Evolutionary conservation across 2,888 invertebrate species (phyloP), one percentile per base, ranked within the genome.

Genomic region (Cosmia trapezina): DNA sequence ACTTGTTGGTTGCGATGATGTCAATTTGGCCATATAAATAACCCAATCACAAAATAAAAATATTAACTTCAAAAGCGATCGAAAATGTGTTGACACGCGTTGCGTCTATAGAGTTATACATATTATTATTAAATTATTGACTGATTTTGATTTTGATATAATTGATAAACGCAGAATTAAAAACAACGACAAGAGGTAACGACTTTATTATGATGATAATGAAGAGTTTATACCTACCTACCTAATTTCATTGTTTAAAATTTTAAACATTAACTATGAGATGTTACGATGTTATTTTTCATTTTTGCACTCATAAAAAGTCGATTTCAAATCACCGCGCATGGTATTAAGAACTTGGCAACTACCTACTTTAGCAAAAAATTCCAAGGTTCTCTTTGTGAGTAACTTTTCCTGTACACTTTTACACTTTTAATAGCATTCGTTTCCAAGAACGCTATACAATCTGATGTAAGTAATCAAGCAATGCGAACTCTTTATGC

Each of bases 401-500:
- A 54, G 3, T 49, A 61, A 70, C 43, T 75, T 70, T 70, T 56
- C 14, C 60, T 56, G 3, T 28, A 28, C 14, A 63, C 17, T 53
- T 61, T 53, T 71, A 72, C 78, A 72, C 78, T 64, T 78, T 54
- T 0, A n/a, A 60, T 49, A 71, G n/a, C 45, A 63, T 67, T 66
- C 53, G 53, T 60, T 78, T 71, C 57, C 47, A 56, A 60, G 60
- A 70, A 75, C 22, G 33, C 57, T 49, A 70, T 82, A 84, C 80
- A 84, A 41, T 71, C 60, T 64, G 69, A 61, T 56, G 11, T 74
- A 54, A 60, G 19, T 70, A 65, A 77, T 84, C 47, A 53, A 56
- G 73, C 70, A 59, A 73, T 56, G 76, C 59, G n/a, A 65, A 71
- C 59, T 63, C 41, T 73, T 22, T 59, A 81, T 68, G 81, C 73